These are phyloP conservation scores for Cataglyphis cursor DNA, from an alignment of 2,888 invertebrate species.

Conservation along the genomic window DNA sequence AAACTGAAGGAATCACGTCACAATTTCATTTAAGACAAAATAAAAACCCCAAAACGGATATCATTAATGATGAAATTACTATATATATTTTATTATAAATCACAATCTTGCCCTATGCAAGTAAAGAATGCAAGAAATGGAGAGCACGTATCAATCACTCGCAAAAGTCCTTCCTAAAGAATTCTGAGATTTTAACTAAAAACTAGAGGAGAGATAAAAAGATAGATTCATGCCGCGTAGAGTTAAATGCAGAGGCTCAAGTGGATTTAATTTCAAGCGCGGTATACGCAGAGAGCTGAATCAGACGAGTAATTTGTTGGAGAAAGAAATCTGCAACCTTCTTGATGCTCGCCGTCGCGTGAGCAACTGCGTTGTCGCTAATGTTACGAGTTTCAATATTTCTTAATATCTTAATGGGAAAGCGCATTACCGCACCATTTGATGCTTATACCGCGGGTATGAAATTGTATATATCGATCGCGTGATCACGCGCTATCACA, in stretches of 20 bases:
- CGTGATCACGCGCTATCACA: slow-evolving; percentile 69
- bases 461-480: slow-evolving; percentile 69
- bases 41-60: neutral
- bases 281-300: slow-evolving; percentile 37
- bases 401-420: slow-evolving; percentile 75
- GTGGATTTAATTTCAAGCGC: slow-evolving; percentile 22
- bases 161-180: neutral
- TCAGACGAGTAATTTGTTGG: slow-evolving; percentile 44
- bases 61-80: neutral
- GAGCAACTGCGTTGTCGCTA: slow-evolving; percentile 65
- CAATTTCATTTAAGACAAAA: neutral
- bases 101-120: neutral
- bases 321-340: slow-evolving; percentile 16
- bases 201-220: neutral
- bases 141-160: neutral
- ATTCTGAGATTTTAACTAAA: neutral
- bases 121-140: neutral
- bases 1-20: slow-evolving; percentile 5
- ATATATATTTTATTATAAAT: neutral
- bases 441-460: slow-evolving; percentile 49
- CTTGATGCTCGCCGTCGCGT: slow-evolving; percentile 38
- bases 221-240: neutral
- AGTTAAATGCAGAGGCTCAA: neutral
- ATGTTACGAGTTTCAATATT: slow-evolving; percentile 71
- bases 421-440: slow-evolving; percentile 67